Conservation (phyloP, 2,797 vertebrate species). For the Rhodeus uyekii region DNA sequence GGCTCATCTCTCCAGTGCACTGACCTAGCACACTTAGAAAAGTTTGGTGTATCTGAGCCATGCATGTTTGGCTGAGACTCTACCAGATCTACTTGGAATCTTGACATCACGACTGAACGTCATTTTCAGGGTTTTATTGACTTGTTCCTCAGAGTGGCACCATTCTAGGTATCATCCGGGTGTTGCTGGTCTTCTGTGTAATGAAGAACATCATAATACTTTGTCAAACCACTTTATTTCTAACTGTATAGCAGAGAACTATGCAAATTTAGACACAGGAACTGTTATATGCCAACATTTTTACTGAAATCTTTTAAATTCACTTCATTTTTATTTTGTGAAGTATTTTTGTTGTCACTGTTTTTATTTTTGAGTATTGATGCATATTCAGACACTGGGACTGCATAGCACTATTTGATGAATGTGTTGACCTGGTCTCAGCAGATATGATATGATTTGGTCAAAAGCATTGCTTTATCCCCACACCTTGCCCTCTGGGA, state of each 20-base stretch:
- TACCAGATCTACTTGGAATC: neutral
- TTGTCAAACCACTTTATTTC: neutral
- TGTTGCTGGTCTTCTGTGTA: neutral
- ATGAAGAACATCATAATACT: neutral
- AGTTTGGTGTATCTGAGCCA: neutral
- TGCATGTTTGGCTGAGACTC: neutral
- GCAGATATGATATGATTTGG: slow-evolving; percentile 29
- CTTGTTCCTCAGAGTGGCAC: neutral
- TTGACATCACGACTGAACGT: neutral
- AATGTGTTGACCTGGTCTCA: slow-evolving; percentile 39
- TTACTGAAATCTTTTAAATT: neutral
- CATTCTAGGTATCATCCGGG: neutral
- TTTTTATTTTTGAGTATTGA: neutral
- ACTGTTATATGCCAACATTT: neutral
- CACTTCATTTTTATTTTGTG: neutral
- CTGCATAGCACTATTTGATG: slow-evolving; percentile 15
- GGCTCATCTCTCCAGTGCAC: neutral
- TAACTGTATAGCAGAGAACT: neutral
- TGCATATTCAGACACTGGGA: neutral
- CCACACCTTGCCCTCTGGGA: slow-evolving; percentile 19
- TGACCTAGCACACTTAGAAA: slow-evolving; percentile 11
- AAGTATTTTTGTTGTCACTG: neutral
- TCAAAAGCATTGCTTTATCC: slow-evolving; percentile 13
- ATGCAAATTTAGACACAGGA: neutral
- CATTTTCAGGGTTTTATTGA: neutral